phyloP scores from a whole-genome alignment of 2,888 invertebrate species.

The Augiades crinisus region DNA sequence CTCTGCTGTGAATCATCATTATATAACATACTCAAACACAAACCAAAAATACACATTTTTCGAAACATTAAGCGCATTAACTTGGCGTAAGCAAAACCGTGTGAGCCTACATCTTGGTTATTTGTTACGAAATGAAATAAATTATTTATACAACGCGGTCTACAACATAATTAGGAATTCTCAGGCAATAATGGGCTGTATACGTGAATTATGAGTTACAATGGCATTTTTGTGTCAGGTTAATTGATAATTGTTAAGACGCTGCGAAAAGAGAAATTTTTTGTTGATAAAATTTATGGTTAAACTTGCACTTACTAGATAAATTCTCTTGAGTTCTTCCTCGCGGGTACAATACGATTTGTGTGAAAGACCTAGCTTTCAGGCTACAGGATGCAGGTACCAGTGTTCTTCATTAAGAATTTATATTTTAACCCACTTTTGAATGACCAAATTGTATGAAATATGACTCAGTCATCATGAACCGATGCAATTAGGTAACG shows the following conservation, averaged over 20 bases:
- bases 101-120: conserved; percentile 9
- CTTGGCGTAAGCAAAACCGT: conserved; percentile 5
- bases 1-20: no score
- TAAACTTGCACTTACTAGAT: neutral
- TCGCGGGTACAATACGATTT: no score
- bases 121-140: conserved; percentile 12
- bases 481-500: no score
- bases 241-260: neutral
- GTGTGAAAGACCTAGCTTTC: no score
- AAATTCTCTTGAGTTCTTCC: no score
- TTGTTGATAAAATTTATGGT: neutral
- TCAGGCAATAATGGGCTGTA: neutral
- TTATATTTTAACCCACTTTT: no score
- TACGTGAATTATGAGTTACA: neutral
- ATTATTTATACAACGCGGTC: conserved; percentile 1
- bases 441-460: no score
- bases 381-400: neutral
- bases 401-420: no score
- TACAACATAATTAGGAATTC: conserved; percentile 4
- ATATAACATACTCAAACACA: no score
- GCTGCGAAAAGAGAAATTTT: neutral
- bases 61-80: neutral
- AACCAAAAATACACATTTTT: neutral
- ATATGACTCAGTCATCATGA: no score
- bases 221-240: neutral